These are phyloP conservation scores for Aphelenchoides besseyi DNA, from an alignment of 1,140 invertebrate species.

Conservation along the genomic window DNA sequence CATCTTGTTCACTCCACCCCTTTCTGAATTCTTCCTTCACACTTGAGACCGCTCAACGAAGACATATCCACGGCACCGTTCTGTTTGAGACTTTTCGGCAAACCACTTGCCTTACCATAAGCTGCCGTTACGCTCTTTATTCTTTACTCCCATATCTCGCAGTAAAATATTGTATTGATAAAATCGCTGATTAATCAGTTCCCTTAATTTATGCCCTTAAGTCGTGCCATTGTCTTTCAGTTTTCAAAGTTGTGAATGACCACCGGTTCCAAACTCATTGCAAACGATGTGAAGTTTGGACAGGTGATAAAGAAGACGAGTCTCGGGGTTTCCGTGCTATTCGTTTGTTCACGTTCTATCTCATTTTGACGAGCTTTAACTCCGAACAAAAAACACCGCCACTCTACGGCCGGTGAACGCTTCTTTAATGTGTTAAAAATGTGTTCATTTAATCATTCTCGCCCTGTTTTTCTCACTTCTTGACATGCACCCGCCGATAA, in stretches of 20 bases:
- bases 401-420: background rate
- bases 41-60: background rate
- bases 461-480: constrained; percentile 5
- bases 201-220: too few species aligned
- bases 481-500: background rate
- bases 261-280: too few species aligned
- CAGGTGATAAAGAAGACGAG: background rate
- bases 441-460: constrained; percentile 6
- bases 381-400: background rate
- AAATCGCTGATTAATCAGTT: too few species aligned
- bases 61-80: background rate
- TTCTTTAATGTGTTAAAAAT: background rate
- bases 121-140: background rate
- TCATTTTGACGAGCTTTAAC: background rate
- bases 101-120: background rate
- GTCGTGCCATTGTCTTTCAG: too few species aligned
- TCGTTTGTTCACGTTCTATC: background rate
- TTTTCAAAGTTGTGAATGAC: too few species aligned
- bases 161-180: too few species aligned
- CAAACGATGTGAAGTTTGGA: too few species aligned
- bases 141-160: too few species aligned
- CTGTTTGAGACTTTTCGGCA: background rate
- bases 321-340: background rate
- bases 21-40: background rate
- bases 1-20: background rate